Evolutionary conservation across 1,140 invertebrate genomes (phyloP).

Genomic region (Pseudomyrmex gracilis): DNA sequence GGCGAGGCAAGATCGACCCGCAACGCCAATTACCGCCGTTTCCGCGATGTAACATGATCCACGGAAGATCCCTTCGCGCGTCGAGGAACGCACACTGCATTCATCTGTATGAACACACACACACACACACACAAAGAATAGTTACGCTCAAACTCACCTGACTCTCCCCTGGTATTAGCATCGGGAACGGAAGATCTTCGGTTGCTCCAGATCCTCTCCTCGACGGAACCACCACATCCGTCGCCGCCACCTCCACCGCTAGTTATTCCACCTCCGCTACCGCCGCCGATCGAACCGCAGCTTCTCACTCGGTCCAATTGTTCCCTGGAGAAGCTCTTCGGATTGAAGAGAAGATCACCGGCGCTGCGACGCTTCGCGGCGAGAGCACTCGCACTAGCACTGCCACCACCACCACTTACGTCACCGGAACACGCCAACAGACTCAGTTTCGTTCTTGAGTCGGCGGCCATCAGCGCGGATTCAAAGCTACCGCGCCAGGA

Average conservation of each 20-base stretch:
- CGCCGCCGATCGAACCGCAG: constrained; percentile 92
- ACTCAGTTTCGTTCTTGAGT: constrained; percentile 92
- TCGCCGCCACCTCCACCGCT: constrained; percentile 86
- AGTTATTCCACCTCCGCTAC: constrained; percentile 69
- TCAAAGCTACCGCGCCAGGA: constrained; percentile 96
- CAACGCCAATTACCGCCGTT: constrained; percentile 51
- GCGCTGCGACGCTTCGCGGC: constrained; percentile 92
- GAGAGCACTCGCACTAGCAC: constrained; percentile 88
- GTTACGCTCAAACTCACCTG: constrained; percentile 82
- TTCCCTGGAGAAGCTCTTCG: constrained; percentile 91
- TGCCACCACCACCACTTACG: constrained; percentile 85
- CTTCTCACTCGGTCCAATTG: constrained; percentile 91
- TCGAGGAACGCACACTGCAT: neutral
- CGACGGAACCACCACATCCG: constrained; percentile 83
- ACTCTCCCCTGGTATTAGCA: constrained; percentile 87
- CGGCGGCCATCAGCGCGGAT: constrained; percentile 92
- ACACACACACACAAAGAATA: neutral
- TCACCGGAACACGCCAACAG: constrained; percentile 89
- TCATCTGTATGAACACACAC: constrained; percentile 1
- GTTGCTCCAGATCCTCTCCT: constrained; percentile 84
- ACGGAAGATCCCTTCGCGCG: constrained; percentile 1
- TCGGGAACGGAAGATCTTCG: constrained; percentile 90
- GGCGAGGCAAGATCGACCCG: constrained; percentile 31
- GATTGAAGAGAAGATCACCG: constrained; percentile 91
- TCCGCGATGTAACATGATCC: constrained; percentile 48